Conservation (phyloP, 2,888 invertebrate species). For the Pseudolycoriella hygida region DNA sequence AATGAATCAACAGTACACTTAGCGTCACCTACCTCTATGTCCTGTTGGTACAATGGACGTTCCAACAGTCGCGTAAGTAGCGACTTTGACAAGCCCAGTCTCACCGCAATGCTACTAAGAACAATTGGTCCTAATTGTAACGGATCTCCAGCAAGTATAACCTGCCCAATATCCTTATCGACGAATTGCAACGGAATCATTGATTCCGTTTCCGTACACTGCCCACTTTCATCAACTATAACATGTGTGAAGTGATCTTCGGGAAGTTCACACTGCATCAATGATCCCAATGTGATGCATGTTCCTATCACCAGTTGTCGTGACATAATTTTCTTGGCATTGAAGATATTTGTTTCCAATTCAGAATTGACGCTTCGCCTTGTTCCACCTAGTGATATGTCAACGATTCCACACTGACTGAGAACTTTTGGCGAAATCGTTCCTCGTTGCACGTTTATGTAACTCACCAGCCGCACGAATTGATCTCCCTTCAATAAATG, state of each 20-base stretch:
- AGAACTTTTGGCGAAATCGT: slow-evolving; percentile 44
- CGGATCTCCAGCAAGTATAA: slow-evolving; percentile 69
- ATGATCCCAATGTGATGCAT: slow-evolving; percentile 51
- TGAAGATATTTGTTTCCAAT: slow-evolving; percentile 30
- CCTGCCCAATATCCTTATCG: slow-evolving; percentile 41
- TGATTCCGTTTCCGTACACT: slow-evolving; percentile 79
- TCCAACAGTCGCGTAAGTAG: slow-evolving; percentile 48
- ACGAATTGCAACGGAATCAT: slow-evolving; percentile 59
- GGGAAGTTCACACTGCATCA: slow-evolving; percentile 36
- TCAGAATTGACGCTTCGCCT: slow-evolving; percentile 20
- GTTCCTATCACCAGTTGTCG: slow-evolving; percentile 81
- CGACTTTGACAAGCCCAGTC: slow-evolving; percentile 53
- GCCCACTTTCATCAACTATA: slow-evolving; percentile 89
- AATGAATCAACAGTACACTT: neutral
- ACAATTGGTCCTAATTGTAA: slow-evolving; percentile 78
- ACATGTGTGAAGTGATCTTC: slow-evolving; percentile 79
- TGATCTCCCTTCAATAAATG: slow-evolving; percentile 41
- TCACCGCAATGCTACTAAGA: slow-evolving; percentile 39
- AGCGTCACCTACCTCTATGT: slow-evolving; percentile 25
- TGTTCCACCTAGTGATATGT: slow-evolving; percentile 22
- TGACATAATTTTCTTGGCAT: slow-evolving; percentile 43
- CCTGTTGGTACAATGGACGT: slow-evolving; percentile 48
- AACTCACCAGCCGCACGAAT: slow-evolving; percentile 56
- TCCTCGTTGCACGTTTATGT: slow-evolving; percentile 41
- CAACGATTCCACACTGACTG: slow-evolving; percentile 49